Evolutionary conservation across 1,140 invertebrate genomes (phyloP).

Genomic region (Drosophila suzukii): DNA sequence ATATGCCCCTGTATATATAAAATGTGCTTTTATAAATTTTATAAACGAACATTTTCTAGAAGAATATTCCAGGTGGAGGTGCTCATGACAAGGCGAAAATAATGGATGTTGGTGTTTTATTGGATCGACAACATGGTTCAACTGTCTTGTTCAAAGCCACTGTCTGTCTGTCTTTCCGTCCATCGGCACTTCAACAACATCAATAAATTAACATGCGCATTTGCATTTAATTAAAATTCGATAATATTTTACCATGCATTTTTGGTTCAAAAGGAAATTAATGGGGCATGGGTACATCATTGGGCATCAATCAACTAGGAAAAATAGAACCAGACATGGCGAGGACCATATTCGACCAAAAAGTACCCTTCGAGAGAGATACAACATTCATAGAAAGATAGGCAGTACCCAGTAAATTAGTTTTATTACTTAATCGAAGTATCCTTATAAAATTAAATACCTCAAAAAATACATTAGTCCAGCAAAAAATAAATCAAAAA

Average conservation of each 20-base stretch:
- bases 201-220: constrained; percentile 68
- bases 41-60: constrained; percentile 4
- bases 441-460: no score
- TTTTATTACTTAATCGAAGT: no score
- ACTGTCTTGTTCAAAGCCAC: constrained; percentile 50
- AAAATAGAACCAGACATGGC: constrained; percentile 49
- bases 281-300: constrained; percentile 68
- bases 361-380: not conserved
- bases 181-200: constrained; percentile 39
- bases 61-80: constrained; percentile 45
- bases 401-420: no score
- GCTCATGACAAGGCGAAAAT: constrained; percentile 41
- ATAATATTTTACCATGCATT: constrained; percentile 45
- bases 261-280: constrained; percentile 62
- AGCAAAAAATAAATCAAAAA: not conserved
- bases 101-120: constrained; percentile 11
- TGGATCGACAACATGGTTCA: constrained; percentile 32
- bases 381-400: not conserved
- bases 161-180: constrained; percentile 18
- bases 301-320: constrained; percentile 66
- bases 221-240: constrained; percentile 76
- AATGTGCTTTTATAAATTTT: constrained; percentile 37
- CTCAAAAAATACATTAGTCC: no score
- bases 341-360: constrained; percentile 7
- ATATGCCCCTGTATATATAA: constrained; percentile 10